Evolutionary conservation across 2,113 vertebrate species (phyloP), one percentile per base, ranked within the genome.

Genomic region (Xiphias gladius): DNA sequence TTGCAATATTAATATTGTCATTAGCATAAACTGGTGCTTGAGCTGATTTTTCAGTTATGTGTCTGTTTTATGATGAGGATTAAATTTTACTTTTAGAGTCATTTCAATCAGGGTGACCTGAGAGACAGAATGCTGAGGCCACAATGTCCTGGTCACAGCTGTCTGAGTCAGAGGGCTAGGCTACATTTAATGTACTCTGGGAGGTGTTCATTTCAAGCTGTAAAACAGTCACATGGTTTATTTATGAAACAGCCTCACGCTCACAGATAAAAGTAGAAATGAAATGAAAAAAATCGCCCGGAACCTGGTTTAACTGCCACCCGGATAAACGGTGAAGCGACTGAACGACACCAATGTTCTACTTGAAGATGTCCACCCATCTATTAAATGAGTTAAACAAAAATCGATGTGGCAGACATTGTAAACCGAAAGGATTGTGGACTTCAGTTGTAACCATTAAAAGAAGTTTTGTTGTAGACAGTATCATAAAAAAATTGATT

Each of bases 121-220:
- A 59, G 26, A 52, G 58, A 54, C 1, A 74, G 30, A 67, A 5
- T 30, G 46, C 71, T 70, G 58, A 59, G 24, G 62, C 22, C 61
- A 63, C 62, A 43, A 41, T 67, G 61, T 80, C 58, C 48, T 74
- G 62, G 64, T 79, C 76, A 67, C 19, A 72, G 73, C 73, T n/a
- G 66, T 41, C 50, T 77, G 54, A 73, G 43, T 73, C 41, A 50
- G 17, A 12, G 24, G 57, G 55, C 5, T 16, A 63, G 57, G 55
- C 5, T 16, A 63, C 12, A n/a, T 75, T 43, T 50, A 28, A 52
- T 62, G 41, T 8, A 1, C 37, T 20, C 22, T 55, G 17, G 41
- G 20, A 46, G 8, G 10, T 63, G 57, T 76, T 63, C 76, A 24
- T 50, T 19, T 50, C 48, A 13, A 7, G 13, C 41, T 50, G 48